Conservation (phyloP, 2,797 vertebrate genomes). For the Melopsittacus undulatus region DNA sequence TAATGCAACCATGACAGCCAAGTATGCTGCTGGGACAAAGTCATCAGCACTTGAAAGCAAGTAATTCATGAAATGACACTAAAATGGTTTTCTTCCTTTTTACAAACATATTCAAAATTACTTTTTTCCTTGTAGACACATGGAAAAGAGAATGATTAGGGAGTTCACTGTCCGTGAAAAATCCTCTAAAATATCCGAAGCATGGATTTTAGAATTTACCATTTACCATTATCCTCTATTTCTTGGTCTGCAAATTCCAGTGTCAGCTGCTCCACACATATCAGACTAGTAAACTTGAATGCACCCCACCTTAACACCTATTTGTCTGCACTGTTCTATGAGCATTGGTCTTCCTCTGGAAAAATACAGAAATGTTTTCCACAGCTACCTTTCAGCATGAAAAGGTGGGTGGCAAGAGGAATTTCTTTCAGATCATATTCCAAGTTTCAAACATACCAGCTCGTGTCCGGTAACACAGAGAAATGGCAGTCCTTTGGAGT, state of each 20-base stretch:
- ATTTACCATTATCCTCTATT: not conserved
- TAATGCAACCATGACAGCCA: rapidly evolving
- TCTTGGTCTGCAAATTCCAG: not conserved
- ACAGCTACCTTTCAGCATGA: not conserved
- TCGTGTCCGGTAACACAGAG: constrained; percentile 40
- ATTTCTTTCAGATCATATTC: constrained; percentile 1
- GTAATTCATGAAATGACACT: not conserved
- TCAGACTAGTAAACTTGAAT: not conserved
- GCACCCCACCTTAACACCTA: not conserved
- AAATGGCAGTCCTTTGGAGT: constrained; percentile 27
- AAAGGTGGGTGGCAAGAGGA: not conserved
- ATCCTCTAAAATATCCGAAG: not conserved
- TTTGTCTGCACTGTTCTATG: not conserved
- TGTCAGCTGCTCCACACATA: not conserved
- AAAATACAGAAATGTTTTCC: not conserved
- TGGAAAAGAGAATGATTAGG: not conserved
- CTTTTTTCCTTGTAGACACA: not conserved
- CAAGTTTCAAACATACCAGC: constrained; percentile 38
- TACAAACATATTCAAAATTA: not conserved
- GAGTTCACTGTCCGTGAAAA: not conserved
- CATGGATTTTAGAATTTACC: not conserved
- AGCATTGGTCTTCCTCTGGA: not conserved
- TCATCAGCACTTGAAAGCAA: not conserved
- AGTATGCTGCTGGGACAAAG: not conserved
- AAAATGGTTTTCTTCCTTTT: not conserved